These are phyloP conservation scores for Euwallacea similis DNA, from an alignment of 1,140 invertebrate genomes.

Conservation along the genomic window DNA sequence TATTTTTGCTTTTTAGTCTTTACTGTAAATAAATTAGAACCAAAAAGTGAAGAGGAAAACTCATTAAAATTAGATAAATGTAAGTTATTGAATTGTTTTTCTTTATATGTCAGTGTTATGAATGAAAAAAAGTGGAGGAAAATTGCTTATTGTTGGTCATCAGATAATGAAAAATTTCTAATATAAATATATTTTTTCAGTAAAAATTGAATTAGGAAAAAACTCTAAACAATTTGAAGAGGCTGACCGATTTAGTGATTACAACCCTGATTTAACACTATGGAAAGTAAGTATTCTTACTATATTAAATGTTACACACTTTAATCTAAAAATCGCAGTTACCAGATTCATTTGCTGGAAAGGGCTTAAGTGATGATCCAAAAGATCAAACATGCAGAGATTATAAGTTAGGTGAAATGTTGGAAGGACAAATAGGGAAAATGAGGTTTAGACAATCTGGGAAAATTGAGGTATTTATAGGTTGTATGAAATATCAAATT, in stretches of 20 bases:
- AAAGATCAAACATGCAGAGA: conserved; percentile 42
- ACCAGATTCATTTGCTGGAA: conserved; percentile 46
- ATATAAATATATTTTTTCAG: conserved; percentile 19
- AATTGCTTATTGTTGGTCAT: not conserved
- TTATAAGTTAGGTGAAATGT: conserved; percentile 42
- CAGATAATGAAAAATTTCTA: not conserved
- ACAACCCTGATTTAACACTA: conserved; percentile 40
- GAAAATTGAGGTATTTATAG: conserved; percentile 43
- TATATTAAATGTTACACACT: conserved; percentile 4
- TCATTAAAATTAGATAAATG: conserved; percentile 6
- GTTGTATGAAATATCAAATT: conserved; percentile 41
- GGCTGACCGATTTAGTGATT: conserved; percentile 35
- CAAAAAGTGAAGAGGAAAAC: not conserved
- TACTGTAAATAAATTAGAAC: not conserved
- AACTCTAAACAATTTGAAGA: conserved; percentile 29
- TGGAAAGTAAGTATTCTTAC: conserved; percentile 37
- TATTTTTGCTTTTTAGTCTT: conserved; percentile 10
- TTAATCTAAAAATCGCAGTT: conserved; percentile 33
- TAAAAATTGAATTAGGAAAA: conserved; percentile 33
- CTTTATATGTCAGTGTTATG: not conserved
- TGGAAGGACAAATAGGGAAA: conserved; percentile 48
- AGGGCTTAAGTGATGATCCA: conserved; percentile 45
- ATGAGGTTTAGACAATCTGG: conserved; percentile 43
- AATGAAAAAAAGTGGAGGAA: not conserved
- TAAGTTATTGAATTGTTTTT: not conserved